These are phyloP conservation scores for Ptychochromis oligacanthus DNA, from an alignment of 2,113 vertebrate genomes.

Conservation along the genomic window DNA sequence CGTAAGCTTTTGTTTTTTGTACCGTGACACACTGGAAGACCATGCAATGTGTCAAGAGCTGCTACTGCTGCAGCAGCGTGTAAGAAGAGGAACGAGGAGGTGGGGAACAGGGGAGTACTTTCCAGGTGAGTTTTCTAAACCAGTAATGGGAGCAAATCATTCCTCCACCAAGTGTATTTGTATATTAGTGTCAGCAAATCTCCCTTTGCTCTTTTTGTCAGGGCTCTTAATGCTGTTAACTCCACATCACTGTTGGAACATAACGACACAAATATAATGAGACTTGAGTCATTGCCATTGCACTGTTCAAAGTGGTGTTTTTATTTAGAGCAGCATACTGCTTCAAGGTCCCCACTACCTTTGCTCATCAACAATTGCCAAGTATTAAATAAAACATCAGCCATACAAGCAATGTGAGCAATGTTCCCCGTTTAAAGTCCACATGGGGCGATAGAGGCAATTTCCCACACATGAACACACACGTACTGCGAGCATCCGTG, in stretches of 20 bases:
- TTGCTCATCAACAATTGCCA: constrained; percentile 54
- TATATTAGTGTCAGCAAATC: constrained; percentile 45
- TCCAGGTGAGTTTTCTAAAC: constrained; percentile 35
- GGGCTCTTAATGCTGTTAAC: constrained; percentile 54
- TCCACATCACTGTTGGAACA: constrained; percentile 39
- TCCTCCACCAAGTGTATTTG: constrained; percentile 20
- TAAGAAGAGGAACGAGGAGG: neutral
- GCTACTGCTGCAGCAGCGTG: constrained; percentile 6
- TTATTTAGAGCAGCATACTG: constrained; percentile 56
- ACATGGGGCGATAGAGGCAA: constrained; percentile 35
- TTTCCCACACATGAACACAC: neutral
- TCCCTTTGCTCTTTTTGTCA: constrained; percentile 35
- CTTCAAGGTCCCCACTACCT: constrained; percentile 61
- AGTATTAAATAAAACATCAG: constrained; percentile 67
- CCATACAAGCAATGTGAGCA: constrained; percentile 52
- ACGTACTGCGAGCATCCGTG: neutral
- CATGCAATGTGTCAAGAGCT: neutral
- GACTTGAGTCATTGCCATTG: constrained; percentile 57
- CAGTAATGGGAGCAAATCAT: constrained; percentile 35
- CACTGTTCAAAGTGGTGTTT: constrained; percentile 57
- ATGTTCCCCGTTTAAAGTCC: constrained; percentile 43
- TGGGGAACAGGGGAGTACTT: neutral
- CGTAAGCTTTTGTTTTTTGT: constrained; percentile 15
- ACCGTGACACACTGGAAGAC: constrained; percentile 32
- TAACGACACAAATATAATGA: constrained; percentile 60